Percentiles rank a stretch among this genome's conserved stretches.
Conservation (phyloP, 2,888 invertebrate species). For the Trilocha varians region DNA sequence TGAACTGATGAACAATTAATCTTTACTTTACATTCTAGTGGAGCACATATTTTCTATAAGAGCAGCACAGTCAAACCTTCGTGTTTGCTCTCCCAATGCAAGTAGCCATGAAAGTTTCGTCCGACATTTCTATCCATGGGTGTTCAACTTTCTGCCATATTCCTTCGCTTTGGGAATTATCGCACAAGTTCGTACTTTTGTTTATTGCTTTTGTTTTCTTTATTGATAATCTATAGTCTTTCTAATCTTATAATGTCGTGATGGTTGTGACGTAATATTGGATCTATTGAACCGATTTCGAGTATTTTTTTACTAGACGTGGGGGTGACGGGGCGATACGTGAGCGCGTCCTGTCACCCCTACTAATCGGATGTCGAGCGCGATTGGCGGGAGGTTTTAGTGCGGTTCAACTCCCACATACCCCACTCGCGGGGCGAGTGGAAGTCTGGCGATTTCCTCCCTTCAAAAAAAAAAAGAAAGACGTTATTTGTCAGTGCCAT, state of each 20-base stretch:
- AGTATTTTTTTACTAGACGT: too few species aligned
- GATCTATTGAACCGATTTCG: too few species aligned
- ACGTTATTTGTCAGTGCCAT: too few species aligned
- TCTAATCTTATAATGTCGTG: neutral
- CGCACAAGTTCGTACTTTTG: conserved; percentile 36
- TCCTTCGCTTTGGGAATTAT: conserved; percentile 35
- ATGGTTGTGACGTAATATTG: too few species aligned
- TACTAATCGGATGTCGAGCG: too few species aligned
- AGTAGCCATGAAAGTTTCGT: conserved; percentile 42
- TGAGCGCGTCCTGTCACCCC: too few species aligned
- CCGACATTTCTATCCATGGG: conserved; percentile 52
- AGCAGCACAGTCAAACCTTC: conserved; percentile 40
- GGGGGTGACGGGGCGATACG: too few species aligned
- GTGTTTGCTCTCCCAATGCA: conserved; percentile 29
- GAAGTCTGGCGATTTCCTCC: too few species aligned
- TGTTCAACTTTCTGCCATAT: conserved; percentile 46
- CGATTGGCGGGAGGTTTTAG: too few species aligned
- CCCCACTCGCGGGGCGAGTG: too few species aligned
- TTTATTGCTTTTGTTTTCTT: neutral
- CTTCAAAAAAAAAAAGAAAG: too few species aligned
- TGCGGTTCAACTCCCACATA: too few species aligned
- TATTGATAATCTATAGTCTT: neutral
- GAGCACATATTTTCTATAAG: conserved; percentile 54
- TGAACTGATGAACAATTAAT: neutral
- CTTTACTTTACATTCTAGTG: conserved; percentile 30